Percentiles rank a stretch among this genome's conserved stretches.
Evolutionary conservation across 2,113 vertebrate species (phyloP).

Genomic region (Brachyistius frenatus): DNA sequence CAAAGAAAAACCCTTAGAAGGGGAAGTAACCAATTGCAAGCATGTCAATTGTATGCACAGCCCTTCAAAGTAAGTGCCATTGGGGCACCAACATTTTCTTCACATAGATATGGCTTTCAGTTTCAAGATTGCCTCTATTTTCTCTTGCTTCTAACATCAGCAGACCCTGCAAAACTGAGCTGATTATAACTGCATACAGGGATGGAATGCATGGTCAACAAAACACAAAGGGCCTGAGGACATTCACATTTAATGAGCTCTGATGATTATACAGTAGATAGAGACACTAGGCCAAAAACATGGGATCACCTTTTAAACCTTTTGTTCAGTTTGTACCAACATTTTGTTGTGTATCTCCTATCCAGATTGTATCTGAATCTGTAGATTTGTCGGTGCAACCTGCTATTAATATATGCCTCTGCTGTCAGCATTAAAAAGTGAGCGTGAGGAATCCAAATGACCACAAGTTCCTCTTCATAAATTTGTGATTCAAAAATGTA

Average conservation of each 20-base stretch:
- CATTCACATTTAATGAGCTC: slow-evolving; percentile 40
- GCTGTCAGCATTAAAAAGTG: slow-evolving; percentile 6
- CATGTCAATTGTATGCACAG: not conserved
- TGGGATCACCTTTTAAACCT: not conserved
- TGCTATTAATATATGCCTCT: slow-evolving; percentile 4
- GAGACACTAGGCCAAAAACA: slow-evolving; percentile 1
- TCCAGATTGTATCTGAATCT: slow-evolving; percentile 2
- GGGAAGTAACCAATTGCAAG: not conserved
- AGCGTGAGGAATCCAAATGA: not conserved
- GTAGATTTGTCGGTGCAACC: not conserved
- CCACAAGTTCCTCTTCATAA: too few relatives aligned
- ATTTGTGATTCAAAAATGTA: too few relatives aligned
- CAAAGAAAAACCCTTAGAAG: not conserved
- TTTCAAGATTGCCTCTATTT: slow-evolving; percentile 11
- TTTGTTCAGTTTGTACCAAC: not conserved
- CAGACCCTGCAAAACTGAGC: slow-evolving; percentile 27
- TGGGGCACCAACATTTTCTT: not conserved
- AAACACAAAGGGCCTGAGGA: slow-evolving; percentile 20
- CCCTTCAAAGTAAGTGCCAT: not conserved
- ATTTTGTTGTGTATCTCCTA: slow-evolving; percentile 13
- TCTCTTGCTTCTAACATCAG: slow-evolving; percentile 26
- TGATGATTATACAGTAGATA: slow-evolving; percentile 31
- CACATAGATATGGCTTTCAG: slow-evolving; percentile 14
- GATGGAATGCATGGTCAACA: slow-evolving; percentile 32
- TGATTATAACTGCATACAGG: not conserved